Conservation (phyloP, 2,888 invertebrate genomes). For the Calameuta filiformis region DNA sequence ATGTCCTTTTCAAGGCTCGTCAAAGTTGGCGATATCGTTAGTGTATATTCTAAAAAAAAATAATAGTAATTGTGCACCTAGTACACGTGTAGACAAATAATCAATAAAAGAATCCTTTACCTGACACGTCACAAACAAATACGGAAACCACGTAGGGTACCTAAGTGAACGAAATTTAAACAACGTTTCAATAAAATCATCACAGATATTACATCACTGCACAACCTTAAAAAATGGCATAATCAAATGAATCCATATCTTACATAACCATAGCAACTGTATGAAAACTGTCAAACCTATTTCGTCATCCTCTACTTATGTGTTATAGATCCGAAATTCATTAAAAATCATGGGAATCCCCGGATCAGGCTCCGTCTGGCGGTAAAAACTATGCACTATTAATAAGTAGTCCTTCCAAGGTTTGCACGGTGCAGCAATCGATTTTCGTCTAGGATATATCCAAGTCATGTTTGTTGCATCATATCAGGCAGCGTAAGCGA, state of each 20-base stretch:
- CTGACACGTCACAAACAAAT: too few species aligned
- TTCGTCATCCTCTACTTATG: too few species aligned
- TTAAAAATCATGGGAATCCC: background rate
- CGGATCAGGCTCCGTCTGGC: background rate
- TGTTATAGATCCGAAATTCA: too few species aligned
- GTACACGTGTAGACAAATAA: too few species aligned
- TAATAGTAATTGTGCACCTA: too few species aligned
- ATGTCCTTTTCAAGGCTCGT: background rate
- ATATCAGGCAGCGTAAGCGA: slow-evolving; percentile 24
- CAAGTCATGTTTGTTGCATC: slow-evolving; percentile 28
- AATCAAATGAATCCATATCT: background rate
- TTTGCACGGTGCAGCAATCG: slow-evolving; percentile 39
- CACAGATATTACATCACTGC: background rate
- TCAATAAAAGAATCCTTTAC: background rate
- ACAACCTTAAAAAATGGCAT: background rate
- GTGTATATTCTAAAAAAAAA: background rate
- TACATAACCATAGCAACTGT: background rate
- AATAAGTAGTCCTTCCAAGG: slow-evolving; percentile 42
- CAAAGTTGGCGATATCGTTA: background rate
- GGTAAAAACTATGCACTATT: slow-evolving; percentile 29
- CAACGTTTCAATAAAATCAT: too few species aligned
- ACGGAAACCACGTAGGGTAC: too few species aligned
- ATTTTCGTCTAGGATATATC: slow-evolving; percentile 33
- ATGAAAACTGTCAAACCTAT: background rate
- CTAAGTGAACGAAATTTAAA: too few species aligned